phyloP scores from a whole-genome alignment of 2,113 vertebrate species.

The Suricata suricatta region DNA sequence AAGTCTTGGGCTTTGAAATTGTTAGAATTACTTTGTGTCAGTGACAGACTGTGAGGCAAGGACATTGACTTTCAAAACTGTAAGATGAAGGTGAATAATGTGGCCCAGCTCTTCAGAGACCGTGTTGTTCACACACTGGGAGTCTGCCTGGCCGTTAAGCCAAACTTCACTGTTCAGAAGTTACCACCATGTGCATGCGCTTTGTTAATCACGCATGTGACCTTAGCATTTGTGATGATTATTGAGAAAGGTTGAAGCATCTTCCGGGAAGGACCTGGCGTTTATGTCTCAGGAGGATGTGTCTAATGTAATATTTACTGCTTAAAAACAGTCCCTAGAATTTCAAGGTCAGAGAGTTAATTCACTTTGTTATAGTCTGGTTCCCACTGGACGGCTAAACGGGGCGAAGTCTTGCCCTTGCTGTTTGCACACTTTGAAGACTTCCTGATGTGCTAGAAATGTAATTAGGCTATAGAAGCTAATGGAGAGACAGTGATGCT shows the following conservation, averaged over 20 bases:
- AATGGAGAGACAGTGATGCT: background rate
- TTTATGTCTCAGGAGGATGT: slow-evolving; percentile 64
- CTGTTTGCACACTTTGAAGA: background rate
- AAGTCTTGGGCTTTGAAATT: background rate
- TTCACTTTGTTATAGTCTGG: background rate
- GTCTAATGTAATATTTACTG: slow-evolving; percentile 75
- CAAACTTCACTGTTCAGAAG: slow-evolving; percentile 24
- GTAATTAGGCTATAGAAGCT: background rate
- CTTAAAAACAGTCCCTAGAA: slow-evolving; percentile 69
- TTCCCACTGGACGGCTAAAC: background rate
- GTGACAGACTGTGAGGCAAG: slow-evolving; percentile 9
- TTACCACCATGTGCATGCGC: background rate
- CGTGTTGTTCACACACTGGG: slow-evolving; percentile 7
- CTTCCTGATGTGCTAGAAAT: slow-evolving; percentile 42
- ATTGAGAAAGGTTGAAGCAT: slow-evolving; percentile 59
- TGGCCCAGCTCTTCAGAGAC: slow-evolving; percentile 10
- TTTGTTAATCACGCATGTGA: slow-evolving; percentile 76
- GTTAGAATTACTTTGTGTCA: background rate
- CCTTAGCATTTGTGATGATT: slow-evolving; percentile 66
- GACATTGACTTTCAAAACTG: slow-evolving; percentile 12
- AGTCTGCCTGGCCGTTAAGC: slow-evolving; percentile 52
- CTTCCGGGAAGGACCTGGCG: slow-evolving; percentile 59
- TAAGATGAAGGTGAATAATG: slow-evolving; percentile 50
- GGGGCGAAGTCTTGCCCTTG: background rate
- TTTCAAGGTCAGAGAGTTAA: slow-evolving; percentile 50